Percentiles rank a stretch among this genome's conserved stretches.
These are phyloP conservation scores for Lochmaea crataegi DNA, from an alignment of 2,888 invertebrate genomes.

Conservation along the genomic window DNA sequence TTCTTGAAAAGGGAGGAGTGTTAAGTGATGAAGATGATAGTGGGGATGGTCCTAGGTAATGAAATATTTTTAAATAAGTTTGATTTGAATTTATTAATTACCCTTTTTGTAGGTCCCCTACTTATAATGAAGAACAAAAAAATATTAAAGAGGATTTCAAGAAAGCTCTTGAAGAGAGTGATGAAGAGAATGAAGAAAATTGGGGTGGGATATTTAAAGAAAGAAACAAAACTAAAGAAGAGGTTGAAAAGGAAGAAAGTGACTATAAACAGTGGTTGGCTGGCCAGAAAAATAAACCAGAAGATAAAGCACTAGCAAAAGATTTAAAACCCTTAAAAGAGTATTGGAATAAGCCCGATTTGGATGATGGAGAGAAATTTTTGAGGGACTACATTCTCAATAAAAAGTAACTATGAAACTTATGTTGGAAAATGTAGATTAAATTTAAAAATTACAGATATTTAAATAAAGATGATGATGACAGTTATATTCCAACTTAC, in stretches of 20 bases:
- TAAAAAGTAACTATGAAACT: slow-evolving; percentile 70
- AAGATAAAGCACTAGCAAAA: slow-evolving; percentile 70
- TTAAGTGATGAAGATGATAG: slow-evolving; percentile 65
- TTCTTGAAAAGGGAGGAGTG: slow-evolving; percentile 76
- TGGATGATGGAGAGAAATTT: slow-evolving; percentile 89
- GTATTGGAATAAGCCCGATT: slow-evolving; percentile 85
- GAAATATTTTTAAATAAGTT: slow-evolving; percentile 15
- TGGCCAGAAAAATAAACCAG: slow-evolving; percentile 74
- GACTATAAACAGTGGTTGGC: slow-evolving; percentile 85
- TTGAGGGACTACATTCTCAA: slow-evolving; percentile 92
- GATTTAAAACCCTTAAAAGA: slow-evolving; percentile 82
- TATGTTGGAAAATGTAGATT: not conserved
- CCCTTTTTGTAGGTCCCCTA: slow-evolving; percentile 61
- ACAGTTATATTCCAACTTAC: slow-evolving; percentile 69
- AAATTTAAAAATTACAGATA: slow-evolving; percentile 60
- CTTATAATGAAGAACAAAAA: slow-evolving; percentile 77
- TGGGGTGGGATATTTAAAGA: slow-evolving; percentile 70
- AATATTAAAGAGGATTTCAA: slow-evolving; percentile 75
- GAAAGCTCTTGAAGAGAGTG: slow-evolving; percentile 64
- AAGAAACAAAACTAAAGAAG: slow-evolving; percentile 68
- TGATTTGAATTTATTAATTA: slow-evolving; percentile 1
- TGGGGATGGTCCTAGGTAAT: slow-evolving; percentile 33
- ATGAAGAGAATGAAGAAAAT: slow-evolving; percentile 68
- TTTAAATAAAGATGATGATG: slow-evolving; percentile 66
- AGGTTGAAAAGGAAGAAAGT: slow-evolving; percentile 67